Percentiles rank a stretch among this genome's conserved stretches.
Evolutionary conservation across 2,113 vertebrate species (phyloP).

Genomic region (Otus sunia): DNA sequence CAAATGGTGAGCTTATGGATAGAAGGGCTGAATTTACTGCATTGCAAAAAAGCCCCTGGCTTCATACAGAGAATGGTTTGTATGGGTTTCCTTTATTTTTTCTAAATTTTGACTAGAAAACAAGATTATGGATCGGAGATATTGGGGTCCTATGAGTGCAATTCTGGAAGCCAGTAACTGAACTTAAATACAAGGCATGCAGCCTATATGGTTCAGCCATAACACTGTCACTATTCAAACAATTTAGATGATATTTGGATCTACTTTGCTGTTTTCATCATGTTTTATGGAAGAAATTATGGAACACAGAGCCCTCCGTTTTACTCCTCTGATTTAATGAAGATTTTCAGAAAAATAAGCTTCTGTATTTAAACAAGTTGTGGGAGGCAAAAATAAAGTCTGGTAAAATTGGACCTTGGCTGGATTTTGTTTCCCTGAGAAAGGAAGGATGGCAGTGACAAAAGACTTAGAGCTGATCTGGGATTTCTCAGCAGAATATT

Average conservation of each 20-base stretch:
- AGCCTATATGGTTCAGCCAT: background rate
- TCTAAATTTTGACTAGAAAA: slow-evolving; percentile 13
- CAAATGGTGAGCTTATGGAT: slow-evolving; percentile 16
- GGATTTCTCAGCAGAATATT: background rate
- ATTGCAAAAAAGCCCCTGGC: background rate
- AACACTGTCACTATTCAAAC: background rate
- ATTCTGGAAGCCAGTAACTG: background rate
- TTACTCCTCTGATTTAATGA: background rate
- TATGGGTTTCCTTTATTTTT: background rate
- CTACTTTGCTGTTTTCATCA: background rate
- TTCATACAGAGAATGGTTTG: slow-evolving; percentile 2
- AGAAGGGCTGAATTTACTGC: slow-evolving; percentile 18
- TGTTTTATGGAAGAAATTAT: background rate
- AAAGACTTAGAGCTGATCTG: background rate
- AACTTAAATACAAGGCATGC: background rate
- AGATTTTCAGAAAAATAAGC: background rate
- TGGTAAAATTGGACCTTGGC: background rate
- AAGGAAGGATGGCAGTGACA: background rate
- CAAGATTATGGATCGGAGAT: background rate
- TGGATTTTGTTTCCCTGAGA: background rate
- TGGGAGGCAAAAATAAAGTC: background rate
- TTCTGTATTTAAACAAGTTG: background rate
- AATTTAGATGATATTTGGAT: background rate
- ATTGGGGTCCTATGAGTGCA: background rate
- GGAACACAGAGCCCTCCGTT: background rate